Evolutionary conservation across 2,888 invertebrate genomes (phyloP).

Genomic region (Drosophila siamana): DNA sequence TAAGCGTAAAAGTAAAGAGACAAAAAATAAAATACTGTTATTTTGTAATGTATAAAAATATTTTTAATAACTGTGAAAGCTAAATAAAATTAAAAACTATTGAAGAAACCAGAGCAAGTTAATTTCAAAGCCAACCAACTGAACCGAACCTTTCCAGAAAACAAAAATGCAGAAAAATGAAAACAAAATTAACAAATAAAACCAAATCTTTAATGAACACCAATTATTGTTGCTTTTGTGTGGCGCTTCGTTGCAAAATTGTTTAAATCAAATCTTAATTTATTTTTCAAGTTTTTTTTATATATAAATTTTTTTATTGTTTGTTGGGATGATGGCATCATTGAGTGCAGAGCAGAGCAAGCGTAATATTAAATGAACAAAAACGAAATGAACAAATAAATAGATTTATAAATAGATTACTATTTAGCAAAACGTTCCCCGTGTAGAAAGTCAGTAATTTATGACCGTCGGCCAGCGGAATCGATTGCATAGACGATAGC

Average conservation of each 20-base stretch:
- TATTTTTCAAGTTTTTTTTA: background rate
- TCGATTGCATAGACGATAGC: slow-evolving; percentile 37
- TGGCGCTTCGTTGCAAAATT: slow-evolving; percentile 61
- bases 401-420: slow-evolving; percentile 22
- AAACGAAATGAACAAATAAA: slow-evolving; percentile 5
- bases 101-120: slow-evolving; percentile 56
- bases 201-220: slow-evolving; percentile 69
- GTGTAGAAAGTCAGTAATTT: slow-evolving; percentile 78
- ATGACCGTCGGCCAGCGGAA: slow-evolving; percentile 48
- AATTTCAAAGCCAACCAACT: slow-evolving; percentile 55
- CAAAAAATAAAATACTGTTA: slow-evolving; percentile 83
- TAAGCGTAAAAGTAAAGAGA: slow-evolving; percentile 73
- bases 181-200: slow-evolving; percentile 69
- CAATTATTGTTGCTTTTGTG: slow-evolving; percentile 63
- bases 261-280: slow-evolving; percentile 39
- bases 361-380: slow-evolving; percentile 37
- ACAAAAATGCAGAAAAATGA: slow-evolving; percentile 54
- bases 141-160: slow-evolving; percentile 63
- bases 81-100: slow-evolving; percentile 83
- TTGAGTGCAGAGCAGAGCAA: slow-evolving; percentile 74
- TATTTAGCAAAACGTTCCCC: slow-evolving; percentile 7
- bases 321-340: slow-evolving; percentile 84
- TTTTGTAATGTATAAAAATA: slow-evolving; percentile 85
- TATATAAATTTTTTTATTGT: slow-evolving; percentile 20
- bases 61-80: slow-evolving; percentile 86